Base-by-base conservation (phyloP, 2,797 vertebrate species). In the Microctenopoma stevenorrisi region DNA sequence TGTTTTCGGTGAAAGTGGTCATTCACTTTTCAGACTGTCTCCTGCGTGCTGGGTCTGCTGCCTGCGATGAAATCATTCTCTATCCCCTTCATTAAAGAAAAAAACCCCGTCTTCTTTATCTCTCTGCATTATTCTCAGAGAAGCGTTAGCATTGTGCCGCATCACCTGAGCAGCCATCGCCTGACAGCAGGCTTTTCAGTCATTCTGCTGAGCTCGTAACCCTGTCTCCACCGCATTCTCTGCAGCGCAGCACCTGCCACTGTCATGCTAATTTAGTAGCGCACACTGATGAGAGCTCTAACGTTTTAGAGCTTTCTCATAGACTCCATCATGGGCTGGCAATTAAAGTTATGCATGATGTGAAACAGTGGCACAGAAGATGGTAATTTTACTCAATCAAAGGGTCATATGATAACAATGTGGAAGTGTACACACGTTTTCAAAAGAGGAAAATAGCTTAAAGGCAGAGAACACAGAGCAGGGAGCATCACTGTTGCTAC, bases 121-220 rank as follows among this genome's bases (percentile, higher is more conserved):
- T 37, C 26, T 82, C 71, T 74, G 38, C 42, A 61, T 84, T 91
- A 63, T 83, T 81, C 89, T 84, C 74, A 78, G 67, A 68, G 76
- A 81, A 73, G 63, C 51, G 43, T 50, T 35, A 3, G 44, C 40
- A 11, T 57, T 67, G 72, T 74, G 58, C 77, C 38, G 46, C 68
- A 77, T 89, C 86, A 89, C 87, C 80, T 82, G 68, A 79, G 84
- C 76, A 79, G 85, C 81, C 79, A 61, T 84, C 84, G 81, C 79
- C 85, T 85, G 84, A 88, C 86, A 87, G 79, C 68, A 74, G 79
- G 82, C 75, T 85, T 88, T 92, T 89, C 86, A 78, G 70, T 82
- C 83, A 87, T 76, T 85, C 76, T 87, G 91, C 90, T 85, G 86
- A 91, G 82, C 84, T 82, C 15, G 49, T 77, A 82, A 73, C 73